Evolutionary conservation across 1,140 invertebrate genomes (phyloP), one percentile per base, ranked within the genome.

Genomic region (Leptestheria dahalacensis): DNA sequence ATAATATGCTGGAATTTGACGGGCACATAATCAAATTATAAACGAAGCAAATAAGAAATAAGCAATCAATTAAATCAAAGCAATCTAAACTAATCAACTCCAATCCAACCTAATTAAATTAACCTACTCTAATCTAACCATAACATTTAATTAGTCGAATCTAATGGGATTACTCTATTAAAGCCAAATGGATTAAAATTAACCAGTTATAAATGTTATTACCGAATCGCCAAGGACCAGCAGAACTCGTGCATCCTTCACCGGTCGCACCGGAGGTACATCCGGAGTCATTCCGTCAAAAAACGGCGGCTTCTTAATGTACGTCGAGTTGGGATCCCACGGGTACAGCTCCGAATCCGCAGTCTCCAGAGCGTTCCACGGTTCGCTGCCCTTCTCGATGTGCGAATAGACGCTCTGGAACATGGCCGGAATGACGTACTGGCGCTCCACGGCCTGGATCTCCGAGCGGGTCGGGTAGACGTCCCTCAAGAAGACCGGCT

Each of bases 291-390:
- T 89, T 47, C 77, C 79, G 62, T 91, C 82, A 72, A 98, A 99
- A 75, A 97, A 98, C n/a, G 95, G 95, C 2, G 94, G 94, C 65
- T 78, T 81, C 74, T 96, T 96, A 61, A 99, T 97, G 67, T 99
- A 99, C 0, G 95, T 98, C 0, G 92, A 97, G 25, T 77, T 75
- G 0, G 65, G 57, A 68, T 95, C 89, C 95, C 95, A 99, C 0
- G 89, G 86, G 75, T 97, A 99, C 4, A 97, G 74, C 66, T 85
- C 80, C 23, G 83, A 82, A 49, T 82, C 77, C 0, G 91, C 88
- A 20, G 88, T 88, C 9, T 80, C 69, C 48, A 99, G 73, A 0
- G 74, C 71, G 67, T 91, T 88, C 95, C 96, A 99, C 41, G 82
- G 81, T 1, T 78, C 69, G 20, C 88, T 96, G 1, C 95, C 94